Base-by-base conservation (phyloP, 1,140 invertebrate genomes). In the Hesperophylax magnus region DNA sequence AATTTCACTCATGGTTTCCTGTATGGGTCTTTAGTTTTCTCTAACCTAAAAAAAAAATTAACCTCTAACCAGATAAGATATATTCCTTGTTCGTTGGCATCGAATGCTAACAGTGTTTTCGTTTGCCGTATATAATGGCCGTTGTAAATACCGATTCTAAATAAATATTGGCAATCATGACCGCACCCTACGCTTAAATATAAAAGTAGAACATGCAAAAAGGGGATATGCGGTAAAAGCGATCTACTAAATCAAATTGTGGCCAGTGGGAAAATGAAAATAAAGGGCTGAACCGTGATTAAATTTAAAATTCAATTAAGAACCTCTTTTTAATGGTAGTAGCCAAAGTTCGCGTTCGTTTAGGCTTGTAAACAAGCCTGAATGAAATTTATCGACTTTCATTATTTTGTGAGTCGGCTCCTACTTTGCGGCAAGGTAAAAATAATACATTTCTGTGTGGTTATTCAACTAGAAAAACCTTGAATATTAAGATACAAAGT, bases 281-380 rank as follows among this genome's bases (percentile, higher is more conserved):
- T 52, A 52, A 71, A 71, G 39, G 67, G 67, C 34, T 52, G 18
- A n/a, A 47, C 67, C 67, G 39, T 71, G 67, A 71, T 71, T 71
- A 71, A 71, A 71, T 71, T 71, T 71, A 71, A 71, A 71, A 71
- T 71, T 71, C 67, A 71, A 71, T 71, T 71, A 71, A 52, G 67
- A 39, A 71, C 67, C 67, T 71, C 67, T 71, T 71, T 71, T 71
- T 71, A 71, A 71, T 71, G 67, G 67, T 71, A 47, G 67, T 71
- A 71, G 67, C 67, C 39, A 71, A 71, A 71, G 67, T 71, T 71
- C 67, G 67, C 67, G 67, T 71, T 71, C 67, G 67, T n/a, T 71
- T 52, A 71, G n/a, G 67, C 67, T 71, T 71, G 67, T 71, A 71
- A 71, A 71, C 67, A 71, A 71, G 34, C 34, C 34, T 53, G 39